phyloP scores from a whole-genome alignment of 2,888 invertebrate genomes.

The Scaptomyza polygonia region DNA sequence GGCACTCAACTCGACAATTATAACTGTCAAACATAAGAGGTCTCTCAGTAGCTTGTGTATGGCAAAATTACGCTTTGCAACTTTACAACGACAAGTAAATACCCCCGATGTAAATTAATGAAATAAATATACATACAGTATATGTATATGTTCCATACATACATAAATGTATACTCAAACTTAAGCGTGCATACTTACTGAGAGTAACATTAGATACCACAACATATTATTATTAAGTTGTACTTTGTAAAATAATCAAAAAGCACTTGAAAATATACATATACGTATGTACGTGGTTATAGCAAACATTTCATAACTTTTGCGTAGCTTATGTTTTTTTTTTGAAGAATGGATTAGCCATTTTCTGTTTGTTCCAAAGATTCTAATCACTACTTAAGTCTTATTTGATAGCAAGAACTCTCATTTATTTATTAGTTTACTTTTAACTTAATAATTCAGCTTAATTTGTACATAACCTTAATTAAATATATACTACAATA shows the following conservation, averaged over 20 bases:
- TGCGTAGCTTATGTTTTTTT: conserved; percentile 7
- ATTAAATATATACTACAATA: conserved; percentile 3
- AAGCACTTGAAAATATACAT: conserved; percentile 9
- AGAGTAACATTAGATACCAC: conserved; percentile 4
- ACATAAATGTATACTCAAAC: conserved; percentile 12
- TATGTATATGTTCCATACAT: not conserved
- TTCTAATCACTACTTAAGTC: conserved; percentile 11
- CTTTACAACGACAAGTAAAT: too few species aligned
- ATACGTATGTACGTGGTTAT: conserved; percentile 21
- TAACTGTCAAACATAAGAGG: too few species aligned
- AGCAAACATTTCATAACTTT: conserved; percentile 14
- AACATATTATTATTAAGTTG: conserved; percentile 16
- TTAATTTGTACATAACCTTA: not conserved
- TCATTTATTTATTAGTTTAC: conserved; percentile 11
- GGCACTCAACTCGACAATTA: too few species aligned
- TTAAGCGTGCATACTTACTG: conserved; percentile 15
- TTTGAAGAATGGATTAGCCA: not conserved
- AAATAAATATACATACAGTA: conserved; percentile 4
- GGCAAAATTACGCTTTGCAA: too few species aligned
- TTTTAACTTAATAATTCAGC: not conserved
- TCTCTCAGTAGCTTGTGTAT: too few species aligned
- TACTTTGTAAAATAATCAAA: conserved; percentile 17
- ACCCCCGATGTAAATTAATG: not conserved
- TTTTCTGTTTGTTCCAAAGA: conserved; percentile 28
- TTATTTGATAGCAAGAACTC: conserved; percentile 5